Percentiles rank a stretch among this genome's conserved stretches.
Conservation (phyloP, 2,888 invertebrate species). For the Mythimna albipuncta region DNA sequence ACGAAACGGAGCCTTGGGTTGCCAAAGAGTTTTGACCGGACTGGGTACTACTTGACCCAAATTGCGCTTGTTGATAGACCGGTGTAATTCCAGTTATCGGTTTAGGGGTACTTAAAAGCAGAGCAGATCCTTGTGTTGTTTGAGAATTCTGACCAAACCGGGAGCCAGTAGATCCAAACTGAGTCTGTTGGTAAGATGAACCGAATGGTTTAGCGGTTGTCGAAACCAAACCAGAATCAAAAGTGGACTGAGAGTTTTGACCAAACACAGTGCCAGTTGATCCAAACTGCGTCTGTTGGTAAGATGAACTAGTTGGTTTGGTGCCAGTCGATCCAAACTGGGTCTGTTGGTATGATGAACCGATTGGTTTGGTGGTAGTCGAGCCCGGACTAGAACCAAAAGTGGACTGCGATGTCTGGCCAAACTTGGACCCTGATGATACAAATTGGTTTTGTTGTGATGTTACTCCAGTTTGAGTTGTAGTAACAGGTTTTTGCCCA, state of each 20-base stretch:
- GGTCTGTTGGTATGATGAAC: conserved; percentile 30
- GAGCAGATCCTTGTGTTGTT: neutral
- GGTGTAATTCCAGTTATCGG: conserved; percentile 4
- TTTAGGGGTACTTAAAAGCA: neutral
- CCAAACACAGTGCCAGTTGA: conserved; percentile 9
- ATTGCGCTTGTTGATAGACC: conserved; percentile 2
- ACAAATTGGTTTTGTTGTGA: conserved; percentile 41
- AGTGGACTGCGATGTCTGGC: conserved; percentile 17
- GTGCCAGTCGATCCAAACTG: conserved; percentile 14
- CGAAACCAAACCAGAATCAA: neutral
- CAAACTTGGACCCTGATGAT: conserved; percentile 9
- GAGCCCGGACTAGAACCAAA: neutral
- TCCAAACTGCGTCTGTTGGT: conserved; percentile 20
- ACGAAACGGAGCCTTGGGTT: conserved; percentile 3
- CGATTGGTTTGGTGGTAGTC: neutral
- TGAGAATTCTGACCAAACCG: no score
- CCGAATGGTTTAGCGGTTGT: conserved; percentile 7
- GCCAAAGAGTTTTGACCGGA: conserved; percentile 16
- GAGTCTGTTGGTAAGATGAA: conserved; percentile 16
- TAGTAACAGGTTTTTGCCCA: conserved; percentile 15
- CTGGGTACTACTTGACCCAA: conserved; percentile 8
- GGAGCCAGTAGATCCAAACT: no score
- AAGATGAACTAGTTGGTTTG: no score
- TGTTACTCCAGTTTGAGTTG: conserved; percentile 4
- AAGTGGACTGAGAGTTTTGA: conserved; percentile 9